phyloP scores from a whole-genome alignment of 2,888 invertebrate genomes.

The Aphidoletes aphidimyza region DNA sequence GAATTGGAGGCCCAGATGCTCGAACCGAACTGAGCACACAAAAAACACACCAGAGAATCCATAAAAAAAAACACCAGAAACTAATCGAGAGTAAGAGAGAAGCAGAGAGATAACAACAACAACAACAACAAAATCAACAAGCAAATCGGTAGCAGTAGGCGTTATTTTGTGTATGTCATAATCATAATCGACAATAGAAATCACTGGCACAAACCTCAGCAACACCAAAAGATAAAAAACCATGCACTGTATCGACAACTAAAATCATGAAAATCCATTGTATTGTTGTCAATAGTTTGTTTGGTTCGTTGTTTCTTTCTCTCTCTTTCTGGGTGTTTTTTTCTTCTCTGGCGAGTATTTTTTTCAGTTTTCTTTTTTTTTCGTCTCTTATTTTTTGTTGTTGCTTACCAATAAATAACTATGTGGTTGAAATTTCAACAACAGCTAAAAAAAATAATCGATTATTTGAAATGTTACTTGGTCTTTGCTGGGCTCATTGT shows the following conservation, averaged over 20 bases:
- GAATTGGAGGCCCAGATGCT: constrained; percentile 36
- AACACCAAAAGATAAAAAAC: neutral
- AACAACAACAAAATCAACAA: too few relatives aligned
- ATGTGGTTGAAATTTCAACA: neutral
- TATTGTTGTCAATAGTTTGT: constrained; percentile 44
- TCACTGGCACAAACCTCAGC: constrained; percentile 41
- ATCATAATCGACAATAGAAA: constrained; percentile 47
- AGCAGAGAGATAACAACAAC: neutral
- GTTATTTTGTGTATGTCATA: constrained; percentile 26
- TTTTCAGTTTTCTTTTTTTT: neutral
- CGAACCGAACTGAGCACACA: too few relatives aligned
- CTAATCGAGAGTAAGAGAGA: neutral
- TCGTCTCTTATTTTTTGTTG: neutral
- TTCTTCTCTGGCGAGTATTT: neutral
- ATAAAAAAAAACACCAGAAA: neutral
- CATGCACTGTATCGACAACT: too few relatives aligned
- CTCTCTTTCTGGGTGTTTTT: neutral
- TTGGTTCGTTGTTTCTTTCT: neutral
- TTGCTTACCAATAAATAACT: too few relatives aligned
- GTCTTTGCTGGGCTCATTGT: neutral
- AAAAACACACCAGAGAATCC: too few relatives aligned
- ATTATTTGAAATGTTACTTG: neutral
- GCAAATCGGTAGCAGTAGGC: constrained; percentile 42
- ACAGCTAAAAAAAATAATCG: neutral
- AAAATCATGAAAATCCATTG: constrained; percentile 38